phyloP scores from a whole-genome alignment of 2,888 invertebrate species.

The Onthophagus sagittarius region DNA sequence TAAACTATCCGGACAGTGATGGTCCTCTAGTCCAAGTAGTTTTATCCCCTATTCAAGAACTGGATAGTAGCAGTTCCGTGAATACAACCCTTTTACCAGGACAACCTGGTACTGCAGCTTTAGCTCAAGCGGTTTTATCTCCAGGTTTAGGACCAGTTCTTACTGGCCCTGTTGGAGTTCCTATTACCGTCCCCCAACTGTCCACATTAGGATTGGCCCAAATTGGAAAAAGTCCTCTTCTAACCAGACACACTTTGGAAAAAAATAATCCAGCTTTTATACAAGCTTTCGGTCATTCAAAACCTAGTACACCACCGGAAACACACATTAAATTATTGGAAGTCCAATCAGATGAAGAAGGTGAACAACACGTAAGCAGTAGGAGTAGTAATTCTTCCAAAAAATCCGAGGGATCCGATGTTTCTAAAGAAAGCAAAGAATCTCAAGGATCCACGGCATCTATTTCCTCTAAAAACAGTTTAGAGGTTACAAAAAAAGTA shows the following conservation, averaged over 20 bases:
- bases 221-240: constrained; percentile 51
- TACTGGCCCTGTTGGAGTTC: constrained; percentile 52
- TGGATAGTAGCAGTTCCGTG: constrained; percentile 68
- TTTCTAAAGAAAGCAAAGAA: constrained; percentile 42
- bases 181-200: constrained; percentile 61
- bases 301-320: constrained; percentile 17
- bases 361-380: constrained; percentile 35
- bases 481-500: constrained; percentile 31
- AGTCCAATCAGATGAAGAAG: constrained; percentile 26
- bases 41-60: constrained; percentile 79
- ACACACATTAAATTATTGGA: constrained; percentile 27
- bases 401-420: constrained; percentile 40
- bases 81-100: constrained; percentile 69
- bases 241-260: constrained; percentile 35
- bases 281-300: constrained; percentile 28
- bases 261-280: constrained; percentile 33
- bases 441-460: constrained; percentile 44
- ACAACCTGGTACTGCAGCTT: constrained; percentile 69
- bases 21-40: constrained; percentile 74
- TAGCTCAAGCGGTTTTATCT: constrained; percentile 74
- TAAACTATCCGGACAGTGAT: constrained; percentile 52
- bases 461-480: constrained; percentile 33
- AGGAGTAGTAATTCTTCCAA: constrained; percentile 44
- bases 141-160: constrained; percentile 54
- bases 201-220: constrained; percentile 52